These are phyloP conservation scores for Labeo catla DNA, from an alignment of 2,113 vertebrate genomes.

Conservation along the genomic window DNA sequence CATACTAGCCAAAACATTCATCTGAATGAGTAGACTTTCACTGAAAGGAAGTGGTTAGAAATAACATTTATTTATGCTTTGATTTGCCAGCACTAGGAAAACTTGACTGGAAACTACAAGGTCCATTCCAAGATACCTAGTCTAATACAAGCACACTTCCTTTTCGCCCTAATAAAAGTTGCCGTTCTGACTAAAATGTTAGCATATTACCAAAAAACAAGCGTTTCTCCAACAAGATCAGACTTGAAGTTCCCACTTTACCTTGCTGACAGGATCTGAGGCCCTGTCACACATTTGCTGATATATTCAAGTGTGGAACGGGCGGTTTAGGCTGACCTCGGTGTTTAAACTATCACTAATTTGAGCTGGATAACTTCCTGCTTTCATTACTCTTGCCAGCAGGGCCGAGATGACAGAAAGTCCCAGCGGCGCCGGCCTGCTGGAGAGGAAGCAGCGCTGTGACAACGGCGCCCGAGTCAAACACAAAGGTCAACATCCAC, in stretches of 20 bases:
- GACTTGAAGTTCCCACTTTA: slow-evolving; percentile 34
- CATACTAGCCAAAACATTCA: background rate
- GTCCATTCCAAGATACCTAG: slow-evolving; percentile 14
- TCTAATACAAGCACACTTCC: background rate
- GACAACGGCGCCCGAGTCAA: slow-evolving; percentile 42
- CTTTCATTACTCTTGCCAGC: slow-evolving; percentile 54
- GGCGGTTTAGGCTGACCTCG: slow-evolving; percentile 39
- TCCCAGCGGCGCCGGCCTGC: slow-evolving; percentile 49
- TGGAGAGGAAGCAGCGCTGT: slow-evolving; percentile 55
- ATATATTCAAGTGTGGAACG: slow-evolving; percentile 47
- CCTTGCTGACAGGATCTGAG: slow-evolving; percentile 11
- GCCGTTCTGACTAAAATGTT: background rate
- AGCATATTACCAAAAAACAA: background rate
- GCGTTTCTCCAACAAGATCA: slow-evolving; percentile 42
- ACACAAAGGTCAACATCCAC: slow-evolving; percentile 55
- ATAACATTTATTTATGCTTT: slow-evolving; percentile 28
- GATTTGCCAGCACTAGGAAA: background rate
- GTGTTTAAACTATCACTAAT: slow-evolving; percentile 56
- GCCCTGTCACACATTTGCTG: slow-evolving; percentile 48
- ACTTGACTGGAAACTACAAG: slow-evolving; percentile 23
- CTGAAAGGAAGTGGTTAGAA: slow-evolving; percentile 11
- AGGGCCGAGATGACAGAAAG: slow-evolving; percentile 40
- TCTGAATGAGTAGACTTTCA: background rate
- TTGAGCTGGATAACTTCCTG: slow-evolving; percentile 56
- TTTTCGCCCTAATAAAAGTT: background rate